Base-by-base conservation (phyloP, 2,113 vertebrate species). In the Panurus biarmicus region DNA sequence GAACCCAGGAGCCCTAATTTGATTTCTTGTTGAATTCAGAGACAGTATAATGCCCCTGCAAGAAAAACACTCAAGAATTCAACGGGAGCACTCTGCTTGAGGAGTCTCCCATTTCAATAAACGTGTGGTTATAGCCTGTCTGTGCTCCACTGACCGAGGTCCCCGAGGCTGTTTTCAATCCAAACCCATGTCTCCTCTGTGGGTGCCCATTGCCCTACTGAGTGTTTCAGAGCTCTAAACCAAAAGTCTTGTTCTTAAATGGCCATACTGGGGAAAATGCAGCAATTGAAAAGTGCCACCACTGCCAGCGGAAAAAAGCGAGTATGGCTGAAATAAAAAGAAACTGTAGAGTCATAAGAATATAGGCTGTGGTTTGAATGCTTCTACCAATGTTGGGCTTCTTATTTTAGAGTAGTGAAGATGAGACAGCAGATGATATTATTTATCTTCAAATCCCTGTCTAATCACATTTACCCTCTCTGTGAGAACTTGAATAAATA, bases 51-150 rank as follows among this genome's bases (percentile, higher is more conserved):
- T 84, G 54, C 87, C 67, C 88, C 65, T 83, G 82, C 91, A 92
- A 92, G 85, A 73, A 95, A 96, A 97, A 93, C 65, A 74, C 74
- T 94, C 38, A 82, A 42, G 92, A 85, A 64, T 82, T 95, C 90
- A 70, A 20, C 74, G 66, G 89, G 79, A 94, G 47, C 87, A 79
- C 60, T 93, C 47, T 60, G 84, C 74, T 86, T 61, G 69, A 87
- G 78, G 60, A 89, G 66, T 87, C n/a, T 95, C 76, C 88, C 94
- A 66, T 95, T 94, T 96, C 93, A 96, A 85, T 97, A 96, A 97
- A 64, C 36, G 17, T 71, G 91, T 91, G 86, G 62, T 88, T 89
- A 93, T 92, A 76, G 71, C 84, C 19, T 78, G 69, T 69, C 87
- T 96, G 71, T 89, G 66, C 74, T 90, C 72, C 36, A 19, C 94